phyloP scores from a whole-genome alignment of 2,797 vertebrate genomes.

The Pseudochirops corinnae region DNA sequence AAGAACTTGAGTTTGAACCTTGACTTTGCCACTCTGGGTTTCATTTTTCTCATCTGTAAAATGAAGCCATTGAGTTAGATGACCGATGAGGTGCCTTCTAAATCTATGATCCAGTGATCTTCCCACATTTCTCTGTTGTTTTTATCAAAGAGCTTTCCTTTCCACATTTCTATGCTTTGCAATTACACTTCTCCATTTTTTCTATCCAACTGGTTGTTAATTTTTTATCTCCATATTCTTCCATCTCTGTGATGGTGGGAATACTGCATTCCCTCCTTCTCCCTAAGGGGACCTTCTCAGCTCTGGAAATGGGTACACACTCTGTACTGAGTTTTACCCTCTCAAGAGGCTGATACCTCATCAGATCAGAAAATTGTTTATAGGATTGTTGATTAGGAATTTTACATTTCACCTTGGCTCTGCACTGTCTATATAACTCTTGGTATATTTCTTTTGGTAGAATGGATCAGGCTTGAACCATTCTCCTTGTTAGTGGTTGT shows the following conservation, averaged over 20 bases:
- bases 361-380: background rate
- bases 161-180: background rate
- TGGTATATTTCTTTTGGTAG: background rate
- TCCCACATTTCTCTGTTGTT: background rate
- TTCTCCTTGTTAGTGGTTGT: background rate
- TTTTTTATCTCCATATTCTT: background rate
- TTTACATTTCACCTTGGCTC: background rate
- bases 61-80: background rate
- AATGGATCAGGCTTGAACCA: background rate
- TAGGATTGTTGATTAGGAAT: background rate
- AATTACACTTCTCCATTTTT: background rate
- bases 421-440: background rate
- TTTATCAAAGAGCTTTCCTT: background rate
- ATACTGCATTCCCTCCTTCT: background rate
- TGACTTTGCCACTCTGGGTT: background rate
- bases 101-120: background rate
- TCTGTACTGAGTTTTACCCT: background rate
- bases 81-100: background rate
- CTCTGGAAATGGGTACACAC: background rate
- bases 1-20: background rate
- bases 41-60: background rate
- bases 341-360: background rate
- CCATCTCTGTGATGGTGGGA: background rate
- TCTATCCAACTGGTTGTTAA: background rate
- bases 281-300: background rate